A percentile compares a stretch with the other conserved stretches of the same genome.
These are phyloP conservation scores for Yponomeuta cagnagella DNA, from an alignment of 2,888 invertebrate genomes.

Conservation along the genomic window DNA sequence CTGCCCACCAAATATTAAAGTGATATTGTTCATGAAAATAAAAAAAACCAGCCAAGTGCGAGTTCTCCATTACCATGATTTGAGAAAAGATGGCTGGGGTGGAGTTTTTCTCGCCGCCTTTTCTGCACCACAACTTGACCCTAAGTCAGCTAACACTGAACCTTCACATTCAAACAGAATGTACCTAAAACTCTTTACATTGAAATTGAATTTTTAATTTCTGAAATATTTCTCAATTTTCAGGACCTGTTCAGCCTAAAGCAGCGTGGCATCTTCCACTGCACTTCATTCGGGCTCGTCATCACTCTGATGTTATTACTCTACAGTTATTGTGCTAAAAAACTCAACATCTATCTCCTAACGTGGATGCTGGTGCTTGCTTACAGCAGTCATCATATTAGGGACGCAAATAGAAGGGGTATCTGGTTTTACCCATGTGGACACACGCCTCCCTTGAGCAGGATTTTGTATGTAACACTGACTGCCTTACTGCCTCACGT, in stretches of 20 bases:
- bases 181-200: too few relatives aligned
- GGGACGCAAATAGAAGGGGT: slow-evolving; percentile 55
- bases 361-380: slow-evolving; percentile 51
- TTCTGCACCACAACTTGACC: too few relatives aligned
- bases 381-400: slow-evolving; percentile 50
- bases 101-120: too few relatives aligned
- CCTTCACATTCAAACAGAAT: too few relatives aligned
- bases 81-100: too few relatives aligned
- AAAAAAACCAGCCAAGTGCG: too few relatives aligned
- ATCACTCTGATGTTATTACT: slow-evolving; percentile 31
- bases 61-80: too few relatives aligned
- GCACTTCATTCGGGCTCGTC: slow-evolving; percentile 48
- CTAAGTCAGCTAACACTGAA: too few relatives aligned
- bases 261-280: slow-evolving; percentile 55
- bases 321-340: slow-evolving; percentile 41
- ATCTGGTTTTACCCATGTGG: slow-evolving; percentile 59
- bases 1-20: too few relatives aligned
- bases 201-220: too few relatives aligned
- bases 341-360: slow-evolving; percentile 39
- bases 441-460: slow-evolving; percentile 42
- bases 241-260: slow-evolving; percentile 49
- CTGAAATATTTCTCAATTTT: slow-evolving; percentile 24
- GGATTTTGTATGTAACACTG: slow-evolving; percentile 39
- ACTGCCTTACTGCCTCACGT: slow-evolving; percentile 40
- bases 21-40: too few relatives aligned